These are phyloP conservation scores for Stichodactyla helianthus DNA, from an alignment of 64 coral and sea anemone species.

Conservation along the genomic window DNA sequence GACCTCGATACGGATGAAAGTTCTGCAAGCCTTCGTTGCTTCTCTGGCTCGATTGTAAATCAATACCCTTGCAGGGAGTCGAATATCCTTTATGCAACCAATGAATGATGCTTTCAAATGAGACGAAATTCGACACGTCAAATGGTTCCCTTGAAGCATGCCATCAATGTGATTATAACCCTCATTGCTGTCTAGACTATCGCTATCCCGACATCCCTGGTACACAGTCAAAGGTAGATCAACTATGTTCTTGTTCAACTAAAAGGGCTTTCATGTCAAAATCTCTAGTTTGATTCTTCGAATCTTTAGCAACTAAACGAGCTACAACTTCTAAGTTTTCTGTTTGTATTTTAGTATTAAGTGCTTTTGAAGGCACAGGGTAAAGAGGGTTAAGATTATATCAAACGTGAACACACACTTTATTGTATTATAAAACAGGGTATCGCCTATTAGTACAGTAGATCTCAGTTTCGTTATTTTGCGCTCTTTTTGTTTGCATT, in stretches of 20 bases:
- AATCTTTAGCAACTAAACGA: too few relatives aligned
- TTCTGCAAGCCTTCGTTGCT: constrained; percentile 25
- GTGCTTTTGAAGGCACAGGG: background rate
- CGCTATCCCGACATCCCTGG: background rate
- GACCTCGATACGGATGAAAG: constrained; percentile 15
- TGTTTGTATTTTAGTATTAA: background rate
- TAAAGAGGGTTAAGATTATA: background rate
- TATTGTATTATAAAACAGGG: background rate
- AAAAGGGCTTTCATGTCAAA: background rate
- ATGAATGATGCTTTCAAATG: constrained; percentile 40
- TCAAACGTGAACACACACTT: background rate
- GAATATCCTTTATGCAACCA: constrained; percentile 20
- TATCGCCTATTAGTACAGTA: background rate
- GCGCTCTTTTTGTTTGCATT: too few relatives aligned
- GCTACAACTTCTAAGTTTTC: background rate
- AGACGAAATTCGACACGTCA: constrained; percentile 17
- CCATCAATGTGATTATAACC: background rate
- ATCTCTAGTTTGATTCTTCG: too few relatives aligned
- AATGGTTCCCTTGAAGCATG: background rate
- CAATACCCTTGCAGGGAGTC: constrained; percentile 10
- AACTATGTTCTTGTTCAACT: background rate
- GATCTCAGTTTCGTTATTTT: too few relatives aligned
- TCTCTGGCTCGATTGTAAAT: constrained; percentile 17
- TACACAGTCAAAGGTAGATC: background rate
- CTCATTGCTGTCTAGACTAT: constrained; percentile 17